Percentiles rank a stretch among this genome's conserved stretches.
phyloP scores from a whole-genome alignment of 2,113 vertebrate genomes.

The Anthoscopus minutus region DNA sequence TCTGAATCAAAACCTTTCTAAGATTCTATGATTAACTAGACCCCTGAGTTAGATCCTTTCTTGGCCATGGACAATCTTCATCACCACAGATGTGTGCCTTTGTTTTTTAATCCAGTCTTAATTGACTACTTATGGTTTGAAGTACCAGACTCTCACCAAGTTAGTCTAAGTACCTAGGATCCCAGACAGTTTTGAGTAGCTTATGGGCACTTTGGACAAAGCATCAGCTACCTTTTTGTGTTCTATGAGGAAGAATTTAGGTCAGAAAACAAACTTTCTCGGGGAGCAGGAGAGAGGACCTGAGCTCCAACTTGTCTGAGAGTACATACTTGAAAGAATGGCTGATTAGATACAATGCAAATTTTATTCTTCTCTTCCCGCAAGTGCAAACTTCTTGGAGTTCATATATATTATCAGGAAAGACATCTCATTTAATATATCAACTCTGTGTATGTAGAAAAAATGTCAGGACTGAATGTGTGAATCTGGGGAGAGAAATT shows the following conservation, averaged over 20 bases:
- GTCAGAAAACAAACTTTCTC: neutral
- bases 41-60: neutral
- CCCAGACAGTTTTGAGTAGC: neutral
- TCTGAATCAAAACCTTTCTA: neutral
- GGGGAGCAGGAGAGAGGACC: neutral
- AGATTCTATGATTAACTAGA: neutral
- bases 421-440: neutral
- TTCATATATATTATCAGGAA: neutral
- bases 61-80: neutral
- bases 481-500: neutral
- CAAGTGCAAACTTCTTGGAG: neutral
- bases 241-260: neutral
- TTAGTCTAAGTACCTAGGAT: neutral
- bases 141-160: neutral
- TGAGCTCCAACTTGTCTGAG: neutral
- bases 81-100: rapidly evolving
- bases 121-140: neutral
- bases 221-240: neutral
- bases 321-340: neutral
- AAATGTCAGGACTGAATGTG: neutral
- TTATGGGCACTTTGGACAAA: neutral
- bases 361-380: neutral
- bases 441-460: neutral
- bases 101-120: neutral
- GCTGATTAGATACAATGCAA: neutral